A percentile compares a stretch with the other conserved stretches of the same genome.
Conservation (phyloP, 1,140 invertebrate genomes). For the Trissolcus basalis region DNA sequence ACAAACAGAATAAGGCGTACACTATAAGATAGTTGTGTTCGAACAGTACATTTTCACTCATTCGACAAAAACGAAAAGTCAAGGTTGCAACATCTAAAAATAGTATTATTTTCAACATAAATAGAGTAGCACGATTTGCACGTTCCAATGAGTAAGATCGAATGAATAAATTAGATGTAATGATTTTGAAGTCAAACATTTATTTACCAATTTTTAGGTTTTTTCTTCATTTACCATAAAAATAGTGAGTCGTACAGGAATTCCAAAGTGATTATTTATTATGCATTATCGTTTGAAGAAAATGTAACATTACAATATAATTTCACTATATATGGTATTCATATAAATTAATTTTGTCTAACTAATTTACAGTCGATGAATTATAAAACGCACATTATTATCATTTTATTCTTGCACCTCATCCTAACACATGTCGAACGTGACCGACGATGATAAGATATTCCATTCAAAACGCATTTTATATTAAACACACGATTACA, state of each 20-base stretch:
- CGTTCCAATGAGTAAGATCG: constrained; percentile 7
- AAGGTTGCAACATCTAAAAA: constrained; percentile 10
- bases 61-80: constrained; percentile 2
- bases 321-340: constrained; percentile 41
- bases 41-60: constrained; percentile 13
- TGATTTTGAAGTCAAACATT: constrained; percentile 23
- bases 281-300: constrained; percentile 36
- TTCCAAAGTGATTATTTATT: constrained; percentile 52
- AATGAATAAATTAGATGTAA: constrained; percentile 19
- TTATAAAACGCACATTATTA: constrained; percentile 48
- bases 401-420: constrained; percentile 26
- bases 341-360: constrained; percentile 48
- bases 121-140: constrained; percentile 1
- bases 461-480: constrained; percentile 24
- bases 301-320: constrained; percentile 53
- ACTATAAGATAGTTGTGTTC: constrained; percentile 4
- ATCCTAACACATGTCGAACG: constrained; percentile 30
- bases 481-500: constrained; percentile 12
- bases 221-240: constrained; percentile 20
- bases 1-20: neutral
- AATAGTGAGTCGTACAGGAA: constrained; percentile 37
- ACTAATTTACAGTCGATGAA: constrained; percentile 50
- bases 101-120: constrained; percentile 12
- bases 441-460: constrained; percentile 24
- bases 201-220: constrained; percentile 22